Conservation (phyloP, 2,888 invertebrate genomes). For the Sympetrum striolatum region DNA sequence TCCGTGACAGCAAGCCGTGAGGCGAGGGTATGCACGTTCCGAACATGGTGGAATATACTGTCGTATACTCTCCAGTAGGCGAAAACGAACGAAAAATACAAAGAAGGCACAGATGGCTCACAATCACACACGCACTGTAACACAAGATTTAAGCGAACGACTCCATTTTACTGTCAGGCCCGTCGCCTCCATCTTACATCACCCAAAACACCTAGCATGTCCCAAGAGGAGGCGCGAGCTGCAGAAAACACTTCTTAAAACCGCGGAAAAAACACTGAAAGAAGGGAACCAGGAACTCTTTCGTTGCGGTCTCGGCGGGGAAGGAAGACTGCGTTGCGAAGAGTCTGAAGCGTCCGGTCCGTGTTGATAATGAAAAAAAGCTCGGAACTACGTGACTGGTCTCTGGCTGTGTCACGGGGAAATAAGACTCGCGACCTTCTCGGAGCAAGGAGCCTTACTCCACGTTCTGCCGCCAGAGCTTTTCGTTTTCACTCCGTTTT, state of each 20-base stretch:
- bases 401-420: slow-evolving; percentile 4
- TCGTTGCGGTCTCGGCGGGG: neutral
- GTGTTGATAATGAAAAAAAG: slow-evolving; percentile 5
- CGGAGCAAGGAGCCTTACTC: neutral
- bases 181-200: neutral
- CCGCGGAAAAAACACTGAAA: neutral
- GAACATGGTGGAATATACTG: slow-evolving; percentile 39
- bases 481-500: neutral
- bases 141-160: neutral
- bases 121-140: neutral
- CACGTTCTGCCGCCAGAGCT: neutral
- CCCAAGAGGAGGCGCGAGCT: neutral
- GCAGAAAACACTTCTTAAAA: neutral
- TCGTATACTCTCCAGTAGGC: neutral
- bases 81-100: neutral
- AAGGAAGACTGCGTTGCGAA: neutral
- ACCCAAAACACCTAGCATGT: neutral
- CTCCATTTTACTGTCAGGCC: neutral
- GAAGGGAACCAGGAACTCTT: neutral
- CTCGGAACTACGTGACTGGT: neutral
- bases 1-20: slow-evolving; percentile 67
- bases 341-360: slow-evolving; percentile 13
- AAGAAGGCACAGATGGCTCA: neutral
- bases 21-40: slow-evolving; percentile 49
- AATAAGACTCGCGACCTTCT: neutral